Evolutionary conservation across 2,113 vertebrate species (phyloP), one percentile per base, ranked within the genome.

Genomic region (Hucho hucho): DNA sequence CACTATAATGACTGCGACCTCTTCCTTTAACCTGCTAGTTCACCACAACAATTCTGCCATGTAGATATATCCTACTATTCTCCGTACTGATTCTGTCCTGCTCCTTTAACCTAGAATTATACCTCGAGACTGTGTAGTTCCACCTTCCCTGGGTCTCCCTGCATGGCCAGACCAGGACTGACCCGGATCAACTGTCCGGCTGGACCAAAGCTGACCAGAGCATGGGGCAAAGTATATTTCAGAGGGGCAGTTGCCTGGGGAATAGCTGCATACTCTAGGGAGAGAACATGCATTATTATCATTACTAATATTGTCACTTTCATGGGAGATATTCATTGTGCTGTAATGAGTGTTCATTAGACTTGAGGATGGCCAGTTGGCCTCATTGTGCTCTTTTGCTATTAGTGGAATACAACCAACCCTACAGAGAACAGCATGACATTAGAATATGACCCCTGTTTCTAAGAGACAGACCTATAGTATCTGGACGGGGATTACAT

Each of bases 101-200:
- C 1, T 32, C 37, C 5, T 18, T 1, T 4, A 24, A 66, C 75
- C 3, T 89, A 53, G 4, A 53, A 5, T 3, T 16, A 14, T 53
- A 97, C 97, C 92, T 98, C 95, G 81, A 97, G 81, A 89, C 94
- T 97, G 86, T 96, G 96, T 46, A 98, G 81, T 78, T 97, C 91
- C 0, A 97, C 87, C 0, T 82, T 87, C 59, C 92, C 88, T 0
- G 83, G 86, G 4, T 90, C 92, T 26, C 95, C 93, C 59, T 92
- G 87, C 0, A 85, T 72, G 14, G 94, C 92, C 9, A 56, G 16
- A 9, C 88, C 88, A 22, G 94, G 92, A 69, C 78, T 83, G 73
- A 85, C 93, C 66, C 92, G 87, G 4, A 97, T 83, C 86, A 98
- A 87, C 77, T 97, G 96, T 2, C 96, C 96, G 18, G 92, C 86